Conservation (phyloP, 2,113 vertebrate genomes). For the Catharus fuscescens region DNA sequence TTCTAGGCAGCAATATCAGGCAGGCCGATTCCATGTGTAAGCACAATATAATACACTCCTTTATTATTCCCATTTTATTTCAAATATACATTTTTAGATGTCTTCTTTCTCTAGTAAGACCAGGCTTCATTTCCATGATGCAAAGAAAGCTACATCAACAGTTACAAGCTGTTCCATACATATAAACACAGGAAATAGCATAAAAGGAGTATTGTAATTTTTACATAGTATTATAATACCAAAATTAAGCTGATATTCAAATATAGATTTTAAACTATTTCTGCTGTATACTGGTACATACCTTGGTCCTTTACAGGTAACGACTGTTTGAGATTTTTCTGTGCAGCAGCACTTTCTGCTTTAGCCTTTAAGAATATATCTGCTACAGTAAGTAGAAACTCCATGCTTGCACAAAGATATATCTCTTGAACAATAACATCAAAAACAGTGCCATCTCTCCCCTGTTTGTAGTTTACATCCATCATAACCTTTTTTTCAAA, state of each 20-base stretch:
- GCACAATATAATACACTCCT: not conserved
- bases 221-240: not conserved
- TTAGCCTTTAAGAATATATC: constrained; percentile 91
- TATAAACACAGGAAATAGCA: not conserved
- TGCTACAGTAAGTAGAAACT: constrained; percentile 91
- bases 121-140: not conserved
- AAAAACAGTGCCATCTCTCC: constrained; percentile 83
- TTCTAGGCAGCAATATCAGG: not conserved
- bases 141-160: not conserved
- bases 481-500: constrained; percentile 92
- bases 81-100: not conserved
- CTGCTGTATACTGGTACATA: constrained; percentile 40
- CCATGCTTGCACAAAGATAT: constrained; percentile 95
- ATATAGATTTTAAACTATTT: not conserved
- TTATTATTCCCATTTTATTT: not conserved
- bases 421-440: constrained; percentile 88
- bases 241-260: not conserved
- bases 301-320: constrained; percentile 79
- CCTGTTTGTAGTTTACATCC: constrained; percentile 86
- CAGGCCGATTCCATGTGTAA: not conserved
- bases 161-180: not conserved
- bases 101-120: not conserved
- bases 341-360: constrained; percentile 77
- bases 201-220: not conserved
- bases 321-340: constrained; percentile 77